A percentile compares a stretch with the other conserved stretches of the same genome.
These are phyloP conservation scores for Oasisia sp. DNA, from an alignment of 2,888 invertebrate genomes.

Conservation along the genomic window DNA sequence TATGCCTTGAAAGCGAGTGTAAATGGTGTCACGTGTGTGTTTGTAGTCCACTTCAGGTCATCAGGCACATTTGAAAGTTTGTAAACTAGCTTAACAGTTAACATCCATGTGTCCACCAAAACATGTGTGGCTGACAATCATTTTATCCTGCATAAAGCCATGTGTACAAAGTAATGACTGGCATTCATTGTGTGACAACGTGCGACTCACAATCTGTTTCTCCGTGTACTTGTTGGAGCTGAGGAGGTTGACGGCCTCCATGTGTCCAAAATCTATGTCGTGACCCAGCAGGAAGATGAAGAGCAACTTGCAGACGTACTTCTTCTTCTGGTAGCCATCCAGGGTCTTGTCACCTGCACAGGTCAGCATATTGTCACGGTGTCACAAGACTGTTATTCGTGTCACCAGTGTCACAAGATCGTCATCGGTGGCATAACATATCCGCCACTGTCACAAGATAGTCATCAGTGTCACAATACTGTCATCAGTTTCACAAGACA, in stretches of 20 bases:
- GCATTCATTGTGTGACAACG: background rate
- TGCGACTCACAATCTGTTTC: conserved; percentile 86
- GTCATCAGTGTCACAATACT: no score
- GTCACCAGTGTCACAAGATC: background rate
- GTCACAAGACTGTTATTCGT: no score
- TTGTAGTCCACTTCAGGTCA: no score
- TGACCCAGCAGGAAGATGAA: conserved; percentile 99
- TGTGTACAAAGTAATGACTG: no score
- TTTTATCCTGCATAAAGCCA: no score
- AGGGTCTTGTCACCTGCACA: conserved; percentile 90
- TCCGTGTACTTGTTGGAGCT: conserved; percentile 99
- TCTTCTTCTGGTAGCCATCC: conserved; percentile 99
- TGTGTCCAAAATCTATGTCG: conserved; percentile 99
- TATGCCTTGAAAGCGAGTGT: no score
- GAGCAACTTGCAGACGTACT: conserved; percentile 99
- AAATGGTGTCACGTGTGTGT: no score
- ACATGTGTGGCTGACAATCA: no score
- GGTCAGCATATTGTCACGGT: conserved; percentile 17
- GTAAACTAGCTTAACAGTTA: no score
- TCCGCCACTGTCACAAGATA: background rate
- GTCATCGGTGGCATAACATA: background rate
- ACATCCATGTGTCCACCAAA: no score
- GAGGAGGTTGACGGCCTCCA: conserved; percentile 99
- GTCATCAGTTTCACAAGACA: no score
- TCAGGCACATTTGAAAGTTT: no score